Percentiles rank a stretch among this genome's conserved stretches.
These are phyloP conservation scores for Eurosta solidaginis DNA, from an alignment of 1,140 invertebrate species.

Conservation along the genomic window DNA sequence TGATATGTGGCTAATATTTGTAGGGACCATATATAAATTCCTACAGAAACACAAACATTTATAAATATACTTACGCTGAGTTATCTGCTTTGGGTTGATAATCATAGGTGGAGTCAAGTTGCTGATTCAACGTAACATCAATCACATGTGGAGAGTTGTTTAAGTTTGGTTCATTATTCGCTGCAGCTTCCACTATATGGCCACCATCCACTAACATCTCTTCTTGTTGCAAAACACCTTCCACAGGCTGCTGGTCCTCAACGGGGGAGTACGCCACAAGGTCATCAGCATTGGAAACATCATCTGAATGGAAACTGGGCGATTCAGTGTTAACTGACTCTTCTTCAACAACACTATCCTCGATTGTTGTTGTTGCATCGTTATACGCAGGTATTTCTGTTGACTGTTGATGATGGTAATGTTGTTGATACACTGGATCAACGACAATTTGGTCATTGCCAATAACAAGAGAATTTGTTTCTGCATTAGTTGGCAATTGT, in stretches of 20 bases:
- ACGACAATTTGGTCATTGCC: neutral
- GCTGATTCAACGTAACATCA: neutral
- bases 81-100: neutral
- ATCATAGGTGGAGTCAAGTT: neutral
- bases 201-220: neutral
- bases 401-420: slow-evolving; percentile 16
- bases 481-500: neutral
- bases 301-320: neutral
- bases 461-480: neutral
- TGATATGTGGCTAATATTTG: no score
- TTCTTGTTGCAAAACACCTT: neutral
- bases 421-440: neutral
- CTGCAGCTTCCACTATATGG: neutral
- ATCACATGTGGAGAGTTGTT: neutral
- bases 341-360: neutral
- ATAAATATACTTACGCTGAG: neutral
- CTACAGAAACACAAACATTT: neutral
- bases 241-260: neutral
- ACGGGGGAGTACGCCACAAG: neutral
- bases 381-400: neutral
- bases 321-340: neutral
- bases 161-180: neutral
- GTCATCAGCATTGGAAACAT: neutral
- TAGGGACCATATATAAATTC: neutral
- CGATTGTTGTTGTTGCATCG: neutral